Percentiles rank a stretch among this genome's conserved stretches.
Conservation (phyloP, 53 echinoderm and acorn worm species). For the Echinometra lucunter region DNA sequence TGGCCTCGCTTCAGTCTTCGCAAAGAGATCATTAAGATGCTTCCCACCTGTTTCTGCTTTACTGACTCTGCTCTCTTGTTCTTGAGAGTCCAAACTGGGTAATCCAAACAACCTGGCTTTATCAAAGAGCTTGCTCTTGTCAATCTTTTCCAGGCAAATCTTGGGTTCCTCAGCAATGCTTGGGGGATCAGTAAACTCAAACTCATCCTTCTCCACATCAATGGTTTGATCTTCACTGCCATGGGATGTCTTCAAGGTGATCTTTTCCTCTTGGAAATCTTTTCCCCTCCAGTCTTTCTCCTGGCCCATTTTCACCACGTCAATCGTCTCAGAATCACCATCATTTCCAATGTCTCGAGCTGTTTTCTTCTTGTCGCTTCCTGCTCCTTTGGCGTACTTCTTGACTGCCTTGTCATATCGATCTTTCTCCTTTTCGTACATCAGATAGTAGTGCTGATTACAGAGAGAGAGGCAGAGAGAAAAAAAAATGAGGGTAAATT, state of each 20-base stretch:
- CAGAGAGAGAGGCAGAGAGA: neutral
- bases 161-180: conserved; percentile 71
- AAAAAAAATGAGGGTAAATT: too few relatives aligned
- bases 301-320: conserved; percentile 56
- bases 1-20: conserved; percentile 1
- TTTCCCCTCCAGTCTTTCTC: conserved; percentile 42
- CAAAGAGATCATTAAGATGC: conserved; percentile 17
- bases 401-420: conserved; percentile 90
- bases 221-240: conserved; percentile 46
- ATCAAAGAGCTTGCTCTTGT: conserved; percentile 70
- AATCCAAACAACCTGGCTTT: conserved; percentile 59
- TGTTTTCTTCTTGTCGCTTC: conserved; percentile 55
- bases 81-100: neutral
- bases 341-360: conserved; percentile 26
- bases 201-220: conserved; percentile 66
- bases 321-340: conserved; percentile 17
- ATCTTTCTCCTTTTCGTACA: conserved; percentile 93
- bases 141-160: conserved; percentile 71
- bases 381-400: conserved; percentile 76
- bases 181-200: conserved; percentile 67
- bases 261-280: conserved; percentile 43
- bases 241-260: conserved; percentile 22
- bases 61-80: neutral
- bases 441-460: conserved; percentile 84
- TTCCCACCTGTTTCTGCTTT: neutral